Base-by-base conservation (phyloP, 2,113 vertebrate species). In the Prochilodus magdalenae region DNA sequence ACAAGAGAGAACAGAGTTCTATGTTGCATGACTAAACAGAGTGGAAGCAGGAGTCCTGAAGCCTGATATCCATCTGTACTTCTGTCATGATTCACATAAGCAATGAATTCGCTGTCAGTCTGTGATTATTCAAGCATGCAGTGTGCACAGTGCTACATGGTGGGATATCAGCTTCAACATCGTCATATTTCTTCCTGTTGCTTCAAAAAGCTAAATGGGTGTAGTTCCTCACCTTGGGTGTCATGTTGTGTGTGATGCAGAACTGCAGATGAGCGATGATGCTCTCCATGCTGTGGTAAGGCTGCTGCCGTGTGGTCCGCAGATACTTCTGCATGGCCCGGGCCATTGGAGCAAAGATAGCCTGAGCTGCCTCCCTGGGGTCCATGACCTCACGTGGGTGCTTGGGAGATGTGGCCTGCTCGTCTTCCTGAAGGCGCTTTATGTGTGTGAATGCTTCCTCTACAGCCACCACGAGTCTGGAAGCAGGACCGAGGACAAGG, bases 161-260 rank as follows among this genome's bases (percentile, higher is more conserved):
- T 44, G 8, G 40, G 40, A 44, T 7, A 44, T 44, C 5, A 44
- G 40, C 40, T 44, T 44, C 40, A 44, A 44, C 8, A n/a, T n/a
- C n/a, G n/a, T n/a, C n/a, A n/a, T n/a, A n/a, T n/a, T n/a, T n/a
- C n/a, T n/a, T n/a, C n/a, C n/a, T n/a, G n/a, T 44, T 44, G 4
- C 40, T 44, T 44, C 8, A 44, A 44, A 44, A 44, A 10, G 40
- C 40, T 44, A 44, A 11, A 5, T 1, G 40, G 40, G 40, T 11
- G 1, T 11, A 44, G 40, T 44, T 10, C 40, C 40, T 57, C 44
- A 97, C 97, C 96, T 98, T 98, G 83, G 98, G 97, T 0, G 96
- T 97, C 97, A 99, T 99, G 94, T 98, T 98, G 0, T 99, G 97
- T 0, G 97, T 98, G 94, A 99, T 98, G 93, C 98, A 99, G 94